A percentile compares a stretch with the other conserved stretches of the same genome.
phyloP scores from a whole-genome alignment of 2,888 invertebrate species.

The Cinara cedri region DNA sequence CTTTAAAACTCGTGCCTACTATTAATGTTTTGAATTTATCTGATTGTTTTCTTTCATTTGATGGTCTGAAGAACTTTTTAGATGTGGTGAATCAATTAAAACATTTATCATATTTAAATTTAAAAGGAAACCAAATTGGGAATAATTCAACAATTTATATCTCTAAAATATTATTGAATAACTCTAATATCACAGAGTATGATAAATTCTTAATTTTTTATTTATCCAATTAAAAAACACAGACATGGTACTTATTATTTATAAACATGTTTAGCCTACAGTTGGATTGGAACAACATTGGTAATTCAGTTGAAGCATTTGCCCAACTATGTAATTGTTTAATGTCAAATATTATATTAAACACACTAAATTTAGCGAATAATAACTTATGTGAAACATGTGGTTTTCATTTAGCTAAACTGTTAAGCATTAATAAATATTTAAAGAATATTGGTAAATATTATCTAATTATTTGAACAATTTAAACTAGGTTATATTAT shows the following conservation, averaged over 20 bases:
- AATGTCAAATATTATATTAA: conserved; percentile 15
- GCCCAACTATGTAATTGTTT: conserved; percentile 22
- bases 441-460: conserved; percentile 41
- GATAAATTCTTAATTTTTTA: background rate
- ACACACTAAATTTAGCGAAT: conserved; percentile 23
- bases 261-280: conserved; percentile 6
- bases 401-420: conserved; percentile 25
- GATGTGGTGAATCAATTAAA: conserved; percentile 7
- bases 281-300: conserved; percentile 36
- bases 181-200: conserved; percentile 35
- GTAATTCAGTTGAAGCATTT: conserved; percentile 22
- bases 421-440: conserved; percentile 13
- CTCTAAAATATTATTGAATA: conserved; percentile 27
- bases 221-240: background rate
- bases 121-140: conserved; percentile 46
- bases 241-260: background rate
- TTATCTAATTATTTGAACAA: background rate
- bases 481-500: background rate
- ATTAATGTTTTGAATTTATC: conserved; percentile 22
- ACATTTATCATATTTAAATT: conserved; percentile 16
- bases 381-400: conserved; percentile 24
- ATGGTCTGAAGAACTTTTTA: conserved; percentile 9
- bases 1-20: conserved; percentile 9
- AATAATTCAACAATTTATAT: background rate
- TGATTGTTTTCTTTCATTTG: conserved; percentile 26